phyloP scores from a whole-genome alignment of 2,797 vertebrate species.

The Crotalus adamanteus region DNA sequence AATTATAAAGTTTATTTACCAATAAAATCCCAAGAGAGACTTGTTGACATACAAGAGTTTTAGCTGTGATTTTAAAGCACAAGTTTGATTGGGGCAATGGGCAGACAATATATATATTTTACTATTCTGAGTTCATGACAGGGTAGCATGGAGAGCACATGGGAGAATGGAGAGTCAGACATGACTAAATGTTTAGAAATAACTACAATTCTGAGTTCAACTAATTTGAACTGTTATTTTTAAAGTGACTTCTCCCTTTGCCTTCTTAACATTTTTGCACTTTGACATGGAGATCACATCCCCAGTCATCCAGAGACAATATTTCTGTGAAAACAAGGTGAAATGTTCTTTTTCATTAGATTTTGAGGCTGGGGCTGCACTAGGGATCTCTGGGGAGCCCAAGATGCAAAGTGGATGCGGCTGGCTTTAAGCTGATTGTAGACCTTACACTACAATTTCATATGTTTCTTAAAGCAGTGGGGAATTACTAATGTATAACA shows the following conservation, averaged over 20 bases:
- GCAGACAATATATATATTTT: background rate
- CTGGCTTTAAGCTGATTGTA: background rate
- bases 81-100: background rate
- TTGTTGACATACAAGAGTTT: background rate
- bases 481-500: background rate
- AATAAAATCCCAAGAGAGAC: background rate
- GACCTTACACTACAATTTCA: background rate
- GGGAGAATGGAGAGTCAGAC: background rate
- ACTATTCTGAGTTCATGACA: background rate
- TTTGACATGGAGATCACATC: background rate
- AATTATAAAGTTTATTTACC: conserved; percentile 16
- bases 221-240: background rate
- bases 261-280: background rate
- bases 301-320: background rate
- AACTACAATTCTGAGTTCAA: background rate
- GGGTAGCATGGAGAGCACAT: background rate
- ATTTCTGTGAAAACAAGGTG: background rate
- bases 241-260: background rate
- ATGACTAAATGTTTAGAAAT: background rate
- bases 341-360: background rate
- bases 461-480: background rate
- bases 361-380: background rate
- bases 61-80: background rate
- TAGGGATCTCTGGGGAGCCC: background rate
- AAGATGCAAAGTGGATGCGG: background rate